Base-by-base conservation (phyloP, 2,888 invertebrate genomes). In the Drosophila longiperda region DNA sequence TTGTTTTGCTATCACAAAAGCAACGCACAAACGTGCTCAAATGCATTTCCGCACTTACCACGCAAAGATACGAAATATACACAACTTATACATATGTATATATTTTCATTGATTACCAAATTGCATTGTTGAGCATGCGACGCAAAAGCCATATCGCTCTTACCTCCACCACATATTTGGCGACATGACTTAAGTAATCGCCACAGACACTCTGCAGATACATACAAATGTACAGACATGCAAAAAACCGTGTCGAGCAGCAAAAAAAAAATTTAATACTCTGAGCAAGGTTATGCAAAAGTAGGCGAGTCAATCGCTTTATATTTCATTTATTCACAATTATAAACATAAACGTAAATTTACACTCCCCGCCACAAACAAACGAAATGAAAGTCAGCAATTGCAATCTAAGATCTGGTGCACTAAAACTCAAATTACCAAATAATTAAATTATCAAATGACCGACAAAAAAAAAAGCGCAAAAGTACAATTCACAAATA, bases 1-100 rank as follows among this genome's bases (percentile, higher is more conserved):
- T 80, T 75, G 72, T 49, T 67, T 59, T 64, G 75, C 54, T 75
- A 79, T 80, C 86, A 64, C 38, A 12, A 60, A 48, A 34, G 76
- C 78, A 78, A 86, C 88, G 86, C 88, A 89, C 62, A 88, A 77
- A 88, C 86, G 86, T 87, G 86, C 60, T 86, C 76, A 79, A 86
- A 90, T 86, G 89, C 77, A 83, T 73, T 87, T 87, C 86, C 86
- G 88, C 68, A 66, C 50, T 45, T 48, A 45, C 53, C 57, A 50
- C 64, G 17, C 64, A 50, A 52, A 64, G 54, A 77, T 54, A 72
- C 67, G 58, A 34, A 60, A 23, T 15, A 23, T 57, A 55, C 34
- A 53, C 50, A 20, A 20, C 12, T 48, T 34, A 23, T 20, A 60
- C 50, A 53, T 20, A 34, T 61, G 42, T 63, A 62, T 60, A 65